Conservation (phyloP, 1,140 invertebrate genomes). For the Macrotrachela quadricornifera region DNA sequence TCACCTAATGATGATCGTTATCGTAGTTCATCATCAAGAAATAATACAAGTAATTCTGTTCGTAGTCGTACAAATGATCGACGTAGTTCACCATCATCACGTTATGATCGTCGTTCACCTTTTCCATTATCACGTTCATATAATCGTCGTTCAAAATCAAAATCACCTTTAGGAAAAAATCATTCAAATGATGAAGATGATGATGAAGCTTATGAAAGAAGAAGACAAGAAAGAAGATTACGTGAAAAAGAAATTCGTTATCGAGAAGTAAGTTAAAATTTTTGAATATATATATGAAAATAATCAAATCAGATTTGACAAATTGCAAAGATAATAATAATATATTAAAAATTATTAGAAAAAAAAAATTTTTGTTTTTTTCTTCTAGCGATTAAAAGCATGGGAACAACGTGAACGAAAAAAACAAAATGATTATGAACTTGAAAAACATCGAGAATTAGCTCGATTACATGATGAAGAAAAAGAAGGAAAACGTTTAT, state of each 20-base stretch:
- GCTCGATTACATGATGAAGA: constrained; percentile 52
- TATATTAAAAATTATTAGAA: no score
- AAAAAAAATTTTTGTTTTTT: constrained; percentile 10
- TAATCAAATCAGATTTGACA: no score
- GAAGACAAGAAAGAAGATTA: constrained; percentile 65
- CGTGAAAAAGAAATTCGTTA: constrained; percentile 79
- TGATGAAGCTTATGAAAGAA: constrained; percentile 67
- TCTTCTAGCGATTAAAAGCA: constrained; percentile 39
- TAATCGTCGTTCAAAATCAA: background rate
- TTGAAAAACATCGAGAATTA: constrained; percentile 60
- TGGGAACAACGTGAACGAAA: constrained; percentile 83
- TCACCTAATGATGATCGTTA: no score
- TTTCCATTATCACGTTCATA: background rate
- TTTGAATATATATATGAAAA: no score
- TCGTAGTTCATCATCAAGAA: no score
- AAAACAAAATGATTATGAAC: constrained; percentile 73
- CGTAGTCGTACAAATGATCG: background rate
- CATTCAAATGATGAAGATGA: constrained; percentile 41
- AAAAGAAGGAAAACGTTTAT: constrained; percentile 69
- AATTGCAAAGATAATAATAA: no score
- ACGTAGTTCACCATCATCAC: background rate
- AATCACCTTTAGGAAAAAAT: background rate
- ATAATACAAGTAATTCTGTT: no score
- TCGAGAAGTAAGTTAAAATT: constrained; percentile 37
- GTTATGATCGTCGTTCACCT: background rate